Evolutionary conservation across 2,888 invertebrate species (phyloP).

Genomic region (Sinohyriopsis cumingii): DNA sequence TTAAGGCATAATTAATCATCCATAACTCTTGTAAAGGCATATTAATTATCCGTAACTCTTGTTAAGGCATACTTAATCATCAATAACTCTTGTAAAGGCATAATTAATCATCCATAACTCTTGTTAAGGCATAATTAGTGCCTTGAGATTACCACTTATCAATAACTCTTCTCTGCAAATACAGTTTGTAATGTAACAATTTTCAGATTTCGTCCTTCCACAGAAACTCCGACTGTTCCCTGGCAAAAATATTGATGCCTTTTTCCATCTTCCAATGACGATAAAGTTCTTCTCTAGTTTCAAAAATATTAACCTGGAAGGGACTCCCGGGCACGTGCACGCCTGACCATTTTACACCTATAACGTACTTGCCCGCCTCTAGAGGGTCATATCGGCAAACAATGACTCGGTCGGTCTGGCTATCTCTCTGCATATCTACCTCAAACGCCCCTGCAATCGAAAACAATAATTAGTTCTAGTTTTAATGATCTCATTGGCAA

Average conservation of each 20-base stretch:
- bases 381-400: constrained; percentile 98
- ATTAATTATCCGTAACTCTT: too few species aligned
- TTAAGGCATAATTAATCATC: too few species aligned
- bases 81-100: too few species aligned
- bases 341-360: constrained; percentile 99
- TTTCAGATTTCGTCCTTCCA: constrained; percentile 38
- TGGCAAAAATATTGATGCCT: constrained; percentile 22
- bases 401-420: constrained; percentile 97
- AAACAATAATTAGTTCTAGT: neutral
- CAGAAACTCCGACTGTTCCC: constrained; percentile 14
- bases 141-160: too few species aligned
- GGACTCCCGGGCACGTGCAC: constrained; percentile 98
- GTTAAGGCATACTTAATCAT: too few species aligned
- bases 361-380: constrained; percentile 97
- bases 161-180: too few species aligned
- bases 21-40: too few species aligned
- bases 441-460: constrained; percentile 88
- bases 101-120: too few species aligned
- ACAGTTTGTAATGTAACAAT: neutral
- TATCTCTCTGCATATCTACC: constrained; percentile 98
- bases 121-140: too few species aligned
- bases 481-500: too few species aligned
- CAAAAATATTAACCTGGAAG: constrained; percentile 98
- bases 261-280: constrained; percentile 29
- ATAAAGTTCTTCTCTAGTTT: constrained; percentile 92